These are phyloP conservation scores for Tetragonisca angustula DNA, from an alignment of 2,888 invertebrate species.

Conservation along the genomic window DNA sequence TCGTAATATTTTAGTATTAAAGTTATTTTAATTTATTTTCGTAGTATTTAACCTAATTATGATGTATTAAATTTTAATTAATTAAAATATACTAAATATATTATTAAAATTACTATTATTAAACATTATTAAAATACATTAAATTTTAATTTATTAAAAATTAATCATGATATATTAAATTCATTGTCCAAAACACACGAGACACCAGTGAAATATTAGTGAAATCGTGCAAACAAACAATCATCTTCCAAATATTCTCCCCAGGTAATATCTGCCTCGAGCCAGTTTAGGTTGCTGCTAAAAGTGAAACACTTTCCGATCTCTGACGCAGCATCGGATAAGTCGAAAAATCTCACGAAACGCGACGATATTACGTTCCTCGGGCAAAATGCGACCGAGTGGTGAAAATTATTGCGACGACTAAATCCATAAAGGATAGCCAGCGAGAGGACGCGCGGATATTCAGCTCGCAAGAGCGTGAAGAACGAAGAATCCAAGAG, in stretches of 20 bases:
- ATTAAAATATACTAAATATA: too few relatives aligned
- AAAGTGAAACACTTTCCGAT: neutral
- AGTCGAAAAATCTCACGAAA: neutral
- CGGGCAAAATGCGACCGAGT: constrained; percentile 35
- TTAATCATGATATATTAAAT: too few relatives aligned
- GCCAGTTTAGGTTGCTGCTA: neutral
- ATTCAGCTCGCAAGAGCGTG: neutral
- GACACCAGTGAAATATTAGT: too few relatives aligned
- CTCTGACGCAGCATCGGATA: neutral
- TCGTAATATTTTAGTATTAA: too few relatives aligned
- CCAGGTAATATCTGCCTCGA: neutral
- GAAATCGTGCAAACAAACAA: neutral
- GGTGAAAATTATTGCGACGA: constrained; percentile 46
- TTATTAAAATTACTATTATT: too few relatives aligned
- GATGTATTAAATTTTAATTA: too few relatives aligned
- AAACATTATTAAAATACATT: too few relatives aligned
- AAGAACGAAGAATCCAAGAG: constrained; percentile 11
- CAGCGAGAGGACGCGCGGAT: neutral
- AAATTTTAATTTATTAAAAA: too few relatives aligned
- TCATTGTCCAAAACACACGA: too few relatives aligned
- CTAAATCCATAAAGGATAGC: constrained; percentile 50
- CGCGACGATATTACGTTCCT: neutral
- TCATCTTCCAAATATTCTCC: neutral
- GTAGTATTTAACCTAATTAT: too few relatives aligned
- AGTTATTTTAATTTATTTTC: too few relatives aligned